These are phyloP conservation scores for Ochotona princeps DNA, from an alignment of 2,113 vertebrate species.

Conservation along the genomic window DNA sequence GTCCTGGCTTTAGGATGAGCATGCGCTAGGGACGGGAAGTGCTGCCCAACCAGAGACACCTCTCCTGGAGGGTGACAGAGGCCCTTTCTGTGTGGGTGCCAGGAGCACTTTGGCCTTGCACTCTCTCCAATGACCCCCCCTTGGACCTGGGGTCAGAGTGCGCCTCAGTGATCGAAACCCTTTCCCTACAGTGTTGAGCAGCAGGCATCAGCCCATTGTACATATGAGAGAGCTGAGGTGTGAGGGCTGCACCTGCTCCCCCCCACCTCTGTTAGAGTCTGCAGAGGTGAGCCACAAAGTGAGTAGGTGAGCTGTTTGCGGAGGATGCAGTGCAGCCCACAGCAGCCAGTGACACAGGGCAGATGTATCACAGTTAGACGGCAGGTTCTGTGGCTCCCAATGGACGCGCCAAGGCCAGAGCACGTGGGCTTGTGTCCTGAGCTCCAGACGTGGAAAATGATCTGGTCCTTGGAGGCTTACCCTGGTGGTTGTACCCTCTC, in stretches of 20 bases:
- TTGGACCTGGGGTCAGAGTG: background rate
- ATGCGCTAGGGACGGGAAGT: too few relatives aligned
- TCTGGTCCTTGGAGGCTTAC: background rate
- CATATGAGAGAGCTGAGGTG: background rate
- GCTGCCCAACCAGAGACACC: too few relatives aligned
- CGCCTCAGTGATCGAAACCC: background rate
- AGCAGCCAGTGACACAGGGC: background rate
- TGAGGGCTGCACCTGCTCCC: too few relatives aligned
- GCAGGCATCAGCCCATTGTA: background rate
- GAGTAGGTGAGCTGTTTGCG: background rate
- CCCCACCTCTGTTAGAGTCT: background rate
- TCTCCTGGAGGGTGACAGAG: background rate
- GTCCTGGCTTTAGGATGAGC: background rate
- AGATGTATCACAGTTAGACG: too few relatives aligned
- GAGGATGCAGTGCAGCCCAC: background rate
- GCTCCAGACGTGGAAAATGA: background rate
- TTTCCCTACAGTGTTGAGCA: too few relatives aligned
- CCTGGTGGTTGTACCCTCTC: background rate
- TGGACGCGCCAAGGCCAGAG: accelerated
- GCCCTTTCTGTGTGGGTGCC: background rate
- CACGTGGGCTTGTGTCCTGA: too few relatives aligned
- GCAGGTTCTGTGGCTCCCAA: background rate
- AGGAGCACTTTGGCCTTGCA: background rate
- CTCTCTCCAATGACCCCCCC: background rate
- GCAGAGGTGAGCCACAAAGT: background rate